These are phyloP conservation scores for Rhopilema esculentum DNA, from an alignment of 30 jellyfish, hydroid and myxozoan species.

Conservation along the genomic window DNA sequence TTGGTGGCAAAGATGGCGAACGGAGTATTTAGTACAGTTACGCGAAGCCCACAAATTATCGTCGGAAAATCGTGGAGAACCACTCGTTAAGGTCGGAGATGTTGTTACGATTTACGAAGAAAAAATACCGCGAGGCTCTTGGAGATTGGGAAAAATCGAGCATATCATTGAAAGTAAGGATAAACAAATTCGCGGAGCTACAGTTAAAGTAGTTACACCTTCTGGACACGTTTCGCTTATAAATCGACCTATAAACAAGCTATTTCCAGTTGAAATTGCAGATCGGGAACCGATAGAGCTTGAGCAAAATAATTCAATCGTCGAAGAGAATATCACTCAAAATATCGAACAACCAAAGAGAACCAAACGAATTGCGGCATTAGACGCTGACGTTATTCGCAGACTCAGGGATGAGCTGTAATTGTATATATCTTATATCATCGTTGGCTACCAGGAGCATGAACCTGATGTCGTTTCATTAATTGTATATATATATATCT, in stretches of 20 bases:
- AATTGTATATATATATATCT: no score
- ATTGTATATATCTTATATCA: no score
- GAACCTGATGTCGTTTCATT: conserved; percentile 1
- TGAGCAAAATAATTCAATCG: not conserved
- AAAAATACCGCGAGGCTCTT: not conserved
- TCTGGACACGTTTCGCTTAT: not conserved
- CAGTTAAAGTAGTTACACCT: not conserved
- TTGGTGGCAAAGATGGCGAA: conserved; percentile 40
- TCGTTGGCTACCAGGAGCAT: conserved; percentile 12
- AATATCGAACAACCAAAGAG: not conserved
- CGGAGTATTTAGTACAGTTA: conserved; percentile 8
- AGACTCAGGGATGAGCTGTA: conserved; percentile 24
- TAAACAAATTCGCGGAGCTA: conserved; percentile 13
- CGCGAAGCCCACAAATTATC: conserved; percentile 24
- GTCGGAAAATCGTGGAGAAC: not conserved
- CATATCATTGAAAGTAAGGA: conserved; percentile 1
- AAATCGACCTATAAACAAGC: conserved; percentile 1
- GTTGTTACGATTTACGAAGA: conserved; percentile 16
- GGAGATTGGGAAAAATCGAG: conserved; percentile 34
- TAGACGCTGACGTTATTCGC: conserved; percentile 15
- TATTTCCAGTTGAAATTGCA: not conserved
- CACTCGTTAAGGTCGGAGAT: conserved; percentile 15
- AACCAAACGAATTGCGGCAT: conserved; percentile 21
- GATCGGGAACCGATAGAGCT: no score
- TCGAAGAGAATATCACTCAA: not conserved